These are phyloP conservation scores for Coilia nasus DNA, from an alignment of 2,797 vertebrate species.

Conservation along the genomic window DNA sequence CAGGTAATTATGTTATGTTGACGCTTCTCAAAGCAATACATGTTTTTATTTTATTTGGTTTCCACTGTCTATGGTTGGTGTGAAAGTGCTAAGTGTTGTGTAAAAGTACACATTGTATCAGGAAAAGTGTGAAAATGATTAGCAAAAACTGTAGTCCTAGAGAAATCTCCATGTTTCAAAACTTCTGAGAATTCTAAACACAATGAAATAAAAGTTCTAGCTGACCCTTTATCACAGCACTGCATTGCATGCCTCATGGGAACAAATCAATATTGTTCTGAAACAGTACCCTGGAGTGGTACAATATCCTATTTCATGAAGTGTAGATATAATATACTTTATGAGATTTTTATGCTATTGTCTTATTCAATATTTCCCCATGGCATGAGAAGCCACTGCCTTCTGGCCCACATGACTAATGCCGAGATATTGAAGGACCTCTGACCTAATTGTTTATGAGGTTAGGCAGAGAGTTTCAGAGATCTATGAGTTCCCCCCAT, in stretches of 20 bases:
- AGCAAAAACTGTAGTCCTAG: too few species aligned
- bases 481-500: too few species aligned
- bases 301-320: background rate
- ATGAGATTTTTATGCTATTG: background rate
- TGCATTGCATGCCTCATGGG: background rate
- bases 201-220: too few species aligned
- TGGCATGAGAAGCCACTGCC: background rate
- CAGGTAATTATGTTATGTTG: too few species aligned
- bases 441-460: slow-evolving; percentile 23
- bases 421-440: background rate
- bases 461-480: background rate
- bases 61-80: too few species aligned
- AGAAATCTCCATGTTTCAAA: too few species aligned
- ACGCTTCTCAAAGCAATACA: too few species aligned
- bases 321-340: background rate
- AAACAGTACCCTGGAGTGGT: background rate
- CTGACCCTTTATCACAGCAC: background rate
- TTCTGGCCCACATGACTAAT: background rate
- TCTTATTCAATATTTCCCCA: background rate
- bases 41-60: too few species aligned
- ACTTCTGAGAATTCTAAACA: too few species aligned
- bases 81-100: too few species aligned
- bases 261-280: background rate
- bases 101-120: too few species aligned
- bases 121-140: too few species aligned